Evolutionary conservation across 2,113 vertebrate genomes (phyloP), one percentile per base, ranked within the genome.

Genomic region (Danionella cerebrum): DNA sequence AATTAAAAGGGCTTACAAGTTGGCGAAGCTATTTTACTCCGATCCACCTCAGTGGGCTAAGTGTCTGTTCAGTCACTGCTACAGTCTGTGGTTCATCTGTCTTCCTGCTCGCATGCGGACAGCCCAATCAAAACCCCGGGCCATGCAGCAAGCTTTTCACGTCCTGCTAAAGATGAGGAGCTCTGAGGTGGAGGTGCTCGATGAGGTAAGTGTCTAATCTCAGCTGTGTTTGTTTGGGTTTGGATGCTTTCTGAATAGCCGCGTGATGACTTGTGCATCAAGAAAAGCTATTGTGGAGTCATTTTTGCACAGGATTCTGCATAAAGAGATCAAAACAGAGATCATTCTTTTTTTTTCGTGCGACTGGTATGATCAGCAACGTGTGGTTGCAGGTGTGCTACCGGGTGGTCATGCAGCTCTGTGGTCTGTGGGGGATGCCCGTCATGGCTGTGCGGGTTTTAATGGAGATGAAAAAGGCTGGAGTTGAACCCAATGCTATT

Each of bases 61-160:
- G 53, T 98, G 91, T 79, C 90, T 99, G 33, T 93, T 93, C 80
- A 97, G 96, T 72, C 93, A 99, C 57, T 94, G 94, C 84, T 97
- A 96, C 78, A 98, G 94, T 76, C 80, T 99, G 3, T 99, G 96
- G 96, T 99, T 99, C 84, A 95, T 98, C 84, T 98, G 94, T 84
- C 88, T 98, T 77, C 96, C 96, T 11, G 91, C 93, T 3, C 89
- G 88, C 12, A 87, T 94, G 63, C 86, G 88, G 47, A 78, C 92
- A 72, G 90, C 93, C 62, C 91, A 92, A 75, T 90, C 89, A 25
- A 99, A 96, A 72, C 86, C 86, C 64, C 84, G 84, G 41, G 92
- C 93, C 71, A 90, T 99, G 81, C 96, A 97, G 65, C 93, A 93
- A 72, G 95, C 96, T 0, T 93, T 94, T n/a, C 88, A 91, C 67